phyloP scores from a whole-genome alignment of 2,888 invertebrate genomes.

The Oscheius sp. region DNA sequence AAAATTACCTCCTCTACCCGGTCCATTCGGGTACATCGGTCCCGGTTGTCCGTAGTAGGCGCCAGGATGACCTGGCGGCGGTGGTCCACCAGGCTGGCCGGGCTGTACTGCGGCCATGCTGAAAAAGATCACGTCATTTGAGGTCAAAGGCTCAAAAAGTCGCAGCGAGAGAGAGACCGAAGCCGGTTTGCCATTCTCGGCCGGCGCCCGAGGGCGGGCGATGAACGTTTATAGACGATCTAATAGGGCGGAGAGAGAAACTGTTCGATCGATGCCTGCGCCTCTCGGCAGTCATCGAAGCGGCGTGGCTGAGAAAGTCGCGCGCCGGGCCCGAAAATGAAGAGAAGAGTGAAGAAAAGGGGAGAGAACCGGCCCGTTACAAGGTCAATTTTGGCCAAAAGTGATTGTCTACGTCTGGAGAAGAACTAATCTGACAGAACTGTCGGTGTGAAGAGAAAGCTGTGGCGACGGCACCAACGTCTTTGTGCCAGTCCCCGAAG shows the following conservation, averaged over 20 bases:
- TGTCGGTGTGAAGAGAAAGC: background rate
- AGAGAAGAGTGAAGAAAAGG: constrained; percentile 19
- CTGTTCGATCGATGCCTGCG: constrained; percentile 22
- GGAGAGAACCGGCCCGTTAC: constrained; percentile 35
- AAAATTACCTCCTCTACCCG: constrained; percentile 33
- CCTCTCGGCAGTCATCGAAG: constrained; percentile 1
- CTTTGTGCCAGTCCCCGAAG: constrained; percentile 6
- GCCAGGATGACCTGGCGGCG: constrained; percentile 25
- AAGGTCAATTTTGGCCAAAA: constrained; percentile 19
- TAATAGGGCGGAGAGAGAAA: background rate
- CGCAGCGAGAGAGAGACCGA: background rate
- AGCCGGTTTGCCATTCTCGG: constrained; percentile 31
- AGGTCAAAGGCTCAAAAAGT: constrained; percentile 16
- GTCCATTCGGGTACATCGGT: constrained; percentile 45
- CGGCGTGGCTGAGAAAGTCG: constrained; percentile 8
- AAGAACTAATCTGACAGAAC: background rate
- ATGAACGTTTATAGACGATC: background rate
- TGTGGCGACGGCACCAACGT: background rate
- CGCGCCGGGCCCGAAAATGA: too few relatives aligned
- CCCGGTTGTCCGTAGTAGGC: constrained; percentile 48
- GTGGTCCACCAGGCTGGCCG: constrained; percentile 28
- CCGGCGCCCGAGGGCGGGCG: background rate
- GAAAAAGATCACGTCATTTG: constrained; percentile 28
- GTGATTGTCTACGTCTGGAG: background rate
- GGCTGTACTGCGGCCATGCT: constrained; percentile 42